Evolutionary conservation across 1,140 invertebrate genomes (phyloP).

Genomic region (Zaprionus camerounensis): DNA sequence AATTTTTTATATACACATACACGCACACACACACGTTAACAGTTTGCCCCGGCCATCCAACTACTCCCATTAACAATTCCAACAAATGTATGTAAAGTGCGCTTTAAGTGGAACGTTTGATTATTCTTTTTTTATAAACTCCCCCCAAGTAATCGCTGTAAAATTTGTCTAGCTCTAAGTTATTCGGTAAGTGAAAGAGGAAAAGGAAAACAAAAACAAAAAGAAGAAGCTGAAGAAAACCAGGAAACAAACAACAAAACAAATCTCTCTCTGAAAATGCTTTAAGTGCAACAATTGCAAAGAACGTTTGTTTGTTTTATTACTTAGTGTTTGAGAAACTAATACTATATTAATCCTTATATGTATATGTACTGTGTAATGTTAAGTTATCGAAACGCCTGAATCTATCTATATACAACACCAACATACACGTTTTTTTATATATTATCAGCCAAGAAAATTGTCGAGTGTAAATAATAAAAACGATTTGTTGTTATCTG

Average conservation of each 20-base stretch:
- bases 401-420: conserved; percentile 33
- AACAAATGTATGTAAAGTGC: conserved; percentile 44
- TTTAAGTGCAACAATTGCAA: conserved; percentile 80
- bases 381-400: conserved; percentile 43
- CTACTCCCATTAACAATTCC: not conserved
- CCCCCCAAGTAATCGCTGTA: conserved; percentile 25
- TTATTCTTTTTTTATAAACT: conserved; percentile 55
- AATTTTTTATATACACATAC: conserved; percentile 36
- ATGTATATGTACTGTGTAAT: conserved; percentile 24
- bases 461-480: conserved; percentile 70
- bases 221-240: conserved; percentile 25
- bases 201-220: conserved; percentile 29
- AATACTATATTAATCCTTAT: conserved; percentile 5
- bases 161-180: conserved; percentile 65
- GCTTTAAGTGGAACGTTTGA: conserved; percentile 63
- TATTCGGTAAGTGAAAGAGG: conserved; percentile 57
- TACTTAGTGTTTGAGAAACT: conserved; percentile 36
- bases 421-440: conserved; percentile 17
- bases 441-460: conserved; percentile 50
- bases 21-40: conserved; percentile 31
- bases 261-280: conserved; percentile 57
- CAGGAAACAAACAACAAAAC: not conserved
- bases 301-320: conserved; percentile 24
- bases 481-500: conserved; percentile 65
- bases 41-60: not conserved